Percentiles rank a stretch among this genome's conserved stretches.
phyloP scores from a whole-genome alignment of 2,888 invertebrate genomes.

The Hydrotaea cyrtoneurina region DNA sequence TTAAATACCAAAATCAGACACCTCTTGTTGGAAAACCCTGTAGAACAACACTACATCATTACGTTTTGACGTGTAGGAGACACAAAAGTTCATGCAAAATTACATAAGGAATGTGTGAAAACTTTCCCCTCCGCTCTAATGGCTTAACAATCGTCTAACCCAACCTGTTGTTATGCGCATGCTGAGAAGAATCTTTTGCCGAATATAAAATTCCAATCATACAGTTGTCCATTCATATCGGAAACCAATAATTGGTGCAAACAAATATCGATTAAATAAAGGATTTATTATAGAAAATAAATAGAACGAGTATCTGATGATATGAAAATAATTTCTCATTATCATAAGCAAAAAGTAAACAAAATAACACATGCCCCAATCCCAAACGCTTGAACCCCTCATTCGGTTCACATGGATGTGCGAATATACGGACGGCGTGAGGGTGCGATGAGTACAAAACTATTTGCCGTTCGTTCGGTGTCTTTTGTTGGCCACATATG shows the following conservation, averaged over 20 bases:
- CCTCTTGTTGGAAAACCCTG: too few relatives aligned
- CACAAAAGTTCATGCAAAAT: too few relatives aligned
- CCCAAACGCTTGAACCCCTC: neutral
- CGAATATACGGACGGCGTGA: neutral
- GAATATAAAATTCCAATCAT: neutral
- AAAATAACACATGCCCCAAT: neutral
- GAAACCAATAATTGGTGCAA: neutral
- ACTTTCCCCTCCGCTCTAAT: too few relatives aligned
- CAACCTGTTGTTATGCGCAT: too few relatives aligned
- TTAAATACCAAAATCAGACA: too few relatives aligned
- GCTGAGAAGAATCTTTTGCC: too few relatives aligned
- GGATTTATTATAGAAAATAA: slow-evolving; percentile 11
- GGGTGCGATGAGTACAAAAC: neutral
- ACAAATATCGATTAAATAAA: slow-evolving; percentile 8
- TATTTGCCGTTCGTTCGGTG: slow-evolving; percentile 4
- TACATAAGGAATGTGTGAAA: too few relatives aligned
- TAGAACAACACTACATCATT: too few relatives aligned
- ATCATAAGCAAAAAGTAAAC: slow-evolving; percentile 18
- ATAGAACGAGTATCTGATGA: neutral
- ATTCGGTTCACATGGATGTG: neutral
- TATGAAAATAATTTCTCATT: slow-evolving; percentile 13
- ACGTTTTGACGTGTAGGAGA: too few relatives aligned
- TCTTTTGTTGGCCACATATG: neutral
- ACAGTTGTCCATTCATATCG: neutral
- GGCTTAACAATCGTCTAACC: too few relatives aligned